Evolutionary conservation across 2,888 invertebrate species (phyloP).

Genomic region (Drosophila histrio): DNA sequence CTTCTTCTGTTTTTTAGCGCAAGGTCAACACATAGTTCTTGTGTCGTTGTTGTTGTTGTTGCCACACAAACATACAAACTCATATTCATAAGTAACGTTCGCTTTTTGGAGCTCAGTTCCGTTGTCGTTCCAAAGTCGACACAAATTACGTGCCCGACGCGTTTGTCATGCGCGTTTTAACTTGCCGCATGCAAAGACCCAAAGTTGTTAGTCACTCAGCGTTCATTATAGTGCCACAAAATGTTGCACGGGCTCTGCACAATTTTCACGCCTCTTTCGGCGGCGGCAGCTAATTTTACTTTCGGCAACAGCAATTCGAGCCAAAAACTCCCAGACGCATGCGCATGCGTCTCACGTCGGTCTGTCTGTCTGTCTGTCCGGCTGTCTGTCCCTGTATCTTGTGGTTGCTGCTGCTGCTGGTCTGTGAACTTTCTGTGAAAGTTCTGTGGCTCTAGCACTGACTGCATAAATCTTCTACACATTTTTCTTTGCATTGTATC

Average conservation of each 20-base stretch:
- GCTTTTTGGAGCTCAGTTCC: constrained; percentile 52
- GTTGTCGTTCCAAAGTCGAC: constrained; percentile 44
- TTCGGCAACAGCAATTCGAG: constrained; percentile 47
- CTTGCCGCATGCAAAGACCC: constrained; percentile 57
- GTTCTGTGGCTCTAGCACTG: constrained; percentile 57
- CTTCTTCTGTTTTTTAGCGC: constrained; percentile 52
- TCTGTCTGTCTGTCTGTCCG: neutral
- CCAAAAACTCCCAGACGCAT: constrained; percentile 33
- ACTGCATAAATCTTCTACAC: constrained; percentile 62
- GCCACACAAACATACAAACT: constrained; percentile 18
- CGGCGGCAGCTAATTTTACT: constrained; percentile 66
- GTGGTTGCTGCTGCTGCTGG: constrained; percentile 14
- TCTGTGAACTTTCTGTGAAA: constrained; percentile 72
- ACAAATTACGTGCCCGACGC: constrained; percentile 69
- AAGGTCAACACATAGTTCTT: constrained; percentile 69
- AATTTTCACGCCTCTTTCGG: constrained; percentile 50
- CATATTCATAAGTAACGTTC: constrained; percentile 49
- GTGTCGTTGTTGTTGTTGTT: too few relatives aligned
- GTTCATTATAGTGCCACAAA: constrained; percentile 34
- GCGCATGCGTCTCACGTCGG: constrained; percentile 74
- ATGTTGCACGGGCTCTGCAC: constrained; percentile 20
- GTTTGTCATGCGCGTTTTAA: constrained; percentile 56
- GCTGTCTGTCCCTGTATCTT: neutral
- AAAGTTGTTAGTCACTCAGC: constrained; percentile 46
- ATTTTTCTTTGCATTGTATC: constrained; percentile 42